Evolutionary conservation across 2,113 vertebrate species (phyloP), one percentile per base, ranked within the genome.

Genomic region (Raja brachyura): DNA sequence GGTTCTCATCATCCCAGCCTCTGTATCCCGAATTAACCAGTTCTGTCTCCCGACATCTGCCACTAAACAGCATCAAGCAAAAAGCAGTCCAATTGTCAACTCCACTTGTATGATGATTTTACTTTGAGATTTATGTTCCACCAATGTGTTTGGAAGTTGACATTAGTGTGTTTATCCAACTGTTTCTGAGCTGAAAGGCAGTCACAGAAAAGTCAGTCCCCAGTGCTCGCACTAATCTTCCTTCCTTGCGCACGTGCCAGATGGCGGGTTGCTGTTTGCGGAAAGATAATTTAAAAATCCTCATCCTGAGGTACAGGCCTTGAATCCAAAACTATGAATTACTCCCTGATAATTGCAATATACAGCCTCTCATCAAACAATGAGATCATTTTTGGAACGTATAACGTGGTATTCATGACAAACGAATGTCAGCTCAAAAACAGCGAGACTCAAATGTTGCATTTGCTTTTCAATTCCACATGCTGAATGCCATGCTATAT

Each of bases 331-430:
- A 22, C 66, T 28, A 28, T 33, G 90, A 68, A 92, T 92, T 73
- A 92, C 20, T 92, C 90, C 33, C 33, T 73, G 90, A 66, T 73
- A 92, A 54, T 74, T 70, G 90, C 90, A 92, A 48, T 74, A 54
- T 92, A 20, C 39, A 54, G 39, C 10, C 33, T 73, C 66, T 73
- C 63, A 13, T 73, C 68, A 92, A 73, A 92, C 66, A 73, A 73
- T 16, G 68, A 92, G 90, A 39, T 92, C 33, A 73, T 39, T 73
- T 73, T 92, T 70, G 33, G 88, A 92, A 92, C 39, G 73, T 66
- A 70, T 68, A 68, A 68, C 86, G 18, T 16, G 66, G 86, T 56
- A 68, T 90, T 90, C 31, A 70, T 92, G 33, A 70, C 39, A 92
- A 92, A 73, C 39, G 10, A 48, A 54, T 31, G 59, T 88, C 59